phyloP scores from a whole-genome alignment of 2,888 invertebrate species.

The Neuroscelio doddi region DNA sequence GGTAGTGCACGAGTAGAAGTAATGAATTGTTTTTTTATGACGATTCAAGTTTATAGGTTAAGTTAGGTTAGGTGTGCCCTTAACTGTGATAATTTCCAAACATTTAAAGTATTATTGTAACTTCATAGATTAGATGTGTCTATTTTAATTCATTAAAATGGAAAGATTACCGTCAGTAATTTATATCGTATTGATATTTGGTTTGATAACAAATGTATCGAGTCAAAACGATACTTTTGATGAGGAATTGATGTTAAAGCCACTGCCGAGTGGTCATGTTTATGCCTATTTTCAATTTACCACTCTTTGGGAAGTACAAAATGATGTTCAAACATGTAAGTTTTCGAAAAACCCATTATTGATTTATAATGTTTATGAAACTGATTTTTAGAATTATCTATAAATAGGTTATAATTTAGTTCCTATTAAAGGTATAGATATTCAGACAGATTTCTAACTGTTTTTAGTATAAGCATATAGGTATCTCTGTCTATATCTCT shows the following conservation, averaged over 20 bases:
- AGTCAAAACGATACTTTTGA: conserved; percentile 80
- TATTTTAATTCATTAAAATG: conserved; percentile 29
- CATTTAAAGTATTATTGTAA: not conserved
- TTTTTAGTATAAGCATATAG: no score
- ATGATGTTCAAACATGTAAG: conserved; percentile 59
- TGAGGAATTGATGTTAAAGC: conserved; percentile 92
- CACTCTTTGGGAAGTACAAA: conserved; percentile 79
- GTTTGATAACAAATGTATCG: conserved; percentile 22
- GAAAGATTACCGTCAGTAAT: conserved; percentile 14
- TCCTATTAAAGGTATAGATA: no score
- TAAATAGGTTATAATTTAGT: no score
- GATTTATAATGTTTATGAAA: no score
- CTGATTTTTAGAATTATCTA: no score
- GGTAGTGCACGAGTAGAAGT: not conserved
- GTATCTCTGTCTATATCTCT: no score
- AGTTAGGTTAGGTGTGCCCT: not conserved
- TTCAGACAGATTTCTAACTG: no score
- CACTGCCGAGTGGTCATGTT: conserved; percentile 86
- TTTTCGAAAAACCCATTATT: not conserved
- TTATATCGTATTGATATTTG: conserved; percentile 31
- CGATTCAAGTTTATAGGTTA: not conserved
- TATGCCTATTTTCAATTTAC: conserved; percentile 94
- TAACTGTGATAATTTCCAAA: not conserved
- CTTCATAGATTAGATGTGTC: not conserved
- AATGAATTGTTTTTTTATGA: not conserved